Evolutionary conservation across 2,797 vertebrate genomes (phyloP).

Genomic region (Coluber constrictor): DNA sequence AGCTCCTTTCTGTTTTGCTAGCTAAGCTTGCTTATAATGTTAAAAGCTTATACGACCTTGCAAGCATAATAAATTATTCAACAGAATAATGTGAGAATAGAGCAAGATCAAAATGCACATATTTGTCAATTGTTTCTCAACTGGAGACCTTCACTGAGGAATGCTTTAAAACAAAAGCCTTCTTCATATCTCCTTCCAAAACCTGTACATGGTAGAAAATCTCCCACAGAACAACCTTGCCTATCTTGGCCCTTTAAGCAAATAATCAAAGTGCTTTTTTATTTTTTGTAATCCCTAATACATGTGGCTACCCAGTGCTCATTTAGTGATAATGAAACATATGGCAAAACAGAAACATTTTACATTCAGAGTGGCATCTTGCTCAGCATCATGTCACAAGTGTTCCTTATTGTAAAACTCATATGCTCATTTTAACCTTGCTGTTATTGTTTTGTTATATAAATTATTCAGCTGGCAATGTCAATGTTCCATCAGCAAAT

Average conservation of each 20-base stretch:
- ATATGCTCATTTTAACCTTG: slow-evolving; percentile 62
- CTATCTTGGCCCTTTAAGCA: not conserved
- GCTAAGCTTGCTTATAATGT: not conserved
- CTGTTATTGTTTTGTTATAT: slow-evolving; percentile 68
- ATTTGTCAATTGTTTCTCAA: slow-evolving; percentile 54
- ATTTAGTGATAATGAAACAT: slow-evolving; percentile 5
- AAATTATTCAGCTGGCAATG: slow-evolving; percentile 64
- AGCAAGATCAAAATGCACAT: slow-evolving; percentile 60
- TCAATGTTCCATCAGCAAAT: slow-evolving; percentile 25
- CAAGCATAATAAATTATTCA: slow-evolving; percentile 65
- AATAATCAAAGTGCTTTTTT: not conserved
- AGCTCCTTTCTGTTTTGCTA: not conserved
- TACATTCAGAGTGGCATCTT: slow-evolving; percentile 22
- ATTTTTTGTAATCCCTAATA: not conserved
- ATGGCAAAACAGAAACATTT: slow-evolving; percentile 6
- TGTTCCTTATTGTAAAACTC: slow-evolving; percentile 61
- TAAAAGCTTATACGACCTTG: slow-evolving; percentile 26
- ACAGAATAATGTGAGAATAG: slow-evolving; percentile 60
- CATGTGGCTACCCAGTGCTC: not conserved
- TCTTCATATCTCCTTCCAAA: not conserved
- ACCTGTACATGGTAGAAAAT: not conserved
- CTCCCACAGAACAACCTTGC: not conserved
- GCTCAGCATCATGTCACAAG: slow-evolving; percentile 47
- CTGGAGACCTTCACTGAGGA: slow-evolving; percentile 52
- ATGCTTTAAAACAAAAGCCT: not conserved